Evolutionary conservation across 2,797 vertebrate genomes (phyloP), one percentile per base, ranked within the genome.

Genomic region (Ctenopoma kingsleyae): DNA sequence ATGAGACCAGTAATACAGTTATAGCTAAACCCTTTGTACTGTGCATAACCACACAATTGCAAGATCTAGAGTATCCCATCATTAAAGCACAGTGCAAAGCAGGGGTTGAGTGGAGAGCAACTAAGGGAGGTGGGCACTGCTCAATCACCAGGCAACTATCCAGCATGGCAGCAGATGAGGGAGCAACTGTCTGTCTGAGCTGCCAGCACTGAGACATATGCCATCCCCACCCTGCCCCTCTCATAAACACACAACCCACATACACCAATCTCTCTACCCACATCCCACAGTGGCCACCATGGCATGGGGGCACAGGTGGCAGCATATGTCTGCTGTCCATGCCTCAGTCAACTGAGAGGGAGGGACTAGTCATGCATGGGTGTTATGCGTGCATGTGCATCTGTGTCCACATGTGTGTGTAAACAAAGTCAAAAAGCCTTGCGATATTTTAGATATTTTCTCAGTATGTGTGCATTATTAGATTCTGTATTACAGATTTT

Each of bases 161-260:
- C 92, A 93, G 80, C 83, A 82, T 84, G 82, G 88, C 78, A 90
- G 90, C 91, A 93, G 88, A 93, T 91, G 89, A 92, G 81, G 83
- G 77, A 89, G 89, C 88, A 87, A 91, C 87, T 88, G 87, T 86
- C 88, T 84, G 69, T 78, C 59, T 75, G 67, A 80, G 79, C 76
- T 85, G 88, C 86, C 89, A 87, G 67, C 70, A 73, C 70, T 66
- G 83, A 67, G 75, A 58, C 84, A 89, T 83, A 85, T 89, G 87
- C 77, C 82, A 73, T 56, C 49, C 38, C 71, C 55, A 32, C 56
- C 74, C 76, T 32, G 27, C 32, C 48, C 56, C 75, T 20, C 55
- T 36, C 64, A 56, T 40, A 27, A 27, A 52, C 67, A 55, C 50
- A 46, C 50, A 23, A 44, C 35, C 46, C 48, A 64, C 38, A 56